phyloP scores from a whole-genome alignment of 1,140 invertebrate species.

The Atopsyche davidsoni region DNA sequence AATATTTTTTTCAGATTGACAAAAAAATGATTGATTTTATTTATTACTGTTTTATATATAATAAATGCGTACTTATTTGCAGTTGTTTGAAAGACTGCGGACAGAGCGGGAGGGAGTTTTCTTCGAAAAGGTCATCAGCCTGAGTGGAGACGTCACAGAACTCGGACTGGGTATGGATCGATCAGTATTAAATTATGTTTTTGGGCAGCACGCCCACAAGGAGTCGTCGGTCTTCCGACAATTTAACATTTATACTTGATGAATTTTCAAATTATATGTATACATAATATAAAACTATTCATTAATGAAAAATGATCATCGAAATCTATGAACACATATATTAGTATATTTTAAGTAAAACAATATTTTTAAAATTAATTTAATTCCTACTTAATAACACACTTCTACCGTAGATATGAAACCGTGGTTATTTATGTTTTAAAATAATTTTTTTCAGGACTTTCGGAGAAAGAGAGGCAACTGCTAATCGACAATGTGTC shows the following conservation, averaged over 20 bases:
- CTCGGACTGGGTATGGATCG: constrained; percentile 52
- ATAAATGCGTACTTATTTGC: too few relatives aligned
- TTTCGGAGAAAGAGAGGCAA: constrained; percentile 48
- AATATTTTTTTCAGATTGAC: too few relatives aligned
- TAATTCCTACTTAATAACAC: too few relatives aligned
- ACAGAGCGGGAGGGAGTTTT: constrained; percentile 46
- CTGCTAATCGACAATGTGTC: constrained; percentile 68
- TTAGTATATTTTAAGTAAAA: too few relatives aligned
- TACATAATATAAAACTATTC: constrained; percentile 1
- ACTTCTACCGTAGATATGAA: too few relatives aligned
- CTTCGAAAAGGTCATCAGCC: constrained; percentile 64
- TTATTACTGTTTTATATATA: too few relatives aligned
- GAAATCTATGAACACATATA: too few relatives aligned
- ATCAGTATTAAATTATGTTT: constrained; percentile 5
- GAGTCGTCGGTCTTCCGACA: not conserved
- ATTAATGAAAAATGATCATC: constrained; percentile 14
- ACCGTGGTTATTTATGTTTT: too few relatives aligned
- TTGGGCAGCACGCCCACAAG: too few relatives aligned
- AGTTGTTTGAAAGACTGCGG: constrained; percentile 56
- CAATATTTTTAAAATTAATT: too few relatives aligned
- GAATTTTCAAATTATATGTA: not conserved
- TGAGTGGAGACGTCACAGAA: constrained; percentile 71
- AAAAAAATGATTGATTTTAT: too few relatives aligned
- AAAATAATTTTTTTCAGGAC: constrained; percentile 43
- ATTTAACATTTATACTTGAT: constrained; percentile 4